Conservation (phyloP, 2,888 invertebrate genomes). For the Lasioglossum vierecki region DNA sequence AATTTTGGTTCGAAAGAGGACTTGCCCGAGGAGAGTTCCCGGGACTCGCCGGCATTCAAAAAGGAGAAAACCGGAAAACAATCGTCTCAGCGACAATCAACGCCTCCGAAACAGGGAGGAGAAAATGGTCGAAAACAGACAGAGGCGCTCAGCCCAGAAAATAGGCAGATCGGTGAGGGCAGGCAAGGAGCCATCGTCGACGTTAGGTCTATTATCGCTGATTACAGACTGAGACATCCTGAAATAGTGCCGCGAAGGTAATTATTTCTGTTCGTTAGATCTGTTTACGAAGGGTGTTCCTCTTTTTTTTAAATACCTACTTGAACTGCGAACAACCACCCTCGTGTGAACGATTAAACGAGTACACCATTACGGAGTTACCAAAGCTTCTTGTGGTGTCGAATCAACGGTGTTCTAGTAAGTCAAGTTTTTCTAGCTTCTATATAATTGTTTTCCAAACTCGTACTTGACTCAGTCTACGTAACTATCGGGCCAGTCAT, state of each 20-base stretch:
- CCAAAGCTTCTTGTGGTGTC: neutral
- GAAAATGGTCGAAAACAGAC: constrained; percentile 80
- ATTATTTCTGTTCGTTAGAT: constrained; percentile 13
- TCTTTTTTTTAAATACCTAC: neutral
- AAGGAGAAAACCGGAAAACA: constrained; percentile 71
- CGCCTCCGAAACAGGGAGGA: constrained; percentile 73
- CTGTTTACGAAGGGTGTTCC: neutral
- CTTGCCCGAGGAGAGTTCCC: constrained; percentile 58
- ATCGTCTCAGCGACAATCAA: constrained; percentile 63
- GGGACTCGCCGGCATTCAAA: constrained; percentile 66
- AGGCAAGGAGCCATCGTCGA: constrained; percentile 92
- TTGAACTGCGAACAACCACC: neutral
- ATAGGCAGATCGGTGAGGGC: constrained; percentile 88
- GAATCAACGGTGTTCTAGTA: too few species aligned
- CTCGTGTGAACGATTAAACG: neutral
- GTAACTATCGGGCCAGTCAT: neutral
- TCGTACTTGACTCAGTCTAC: neutral
- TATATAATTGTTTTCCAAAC: neutral
- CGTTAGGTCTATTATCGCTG: constrained; percentile 92
- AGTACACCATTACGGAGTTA: neutral
- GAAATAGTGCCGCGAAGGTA: constrained; percentile 89
- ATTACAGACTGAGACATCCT: constrained; percentile 91
- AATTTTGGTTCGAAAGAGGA: constrained; percentile 65
- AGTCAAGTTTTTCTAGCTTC: neutral
- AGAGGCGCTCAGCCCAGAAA: constrained; percentile 83